These are phyloP conservation scores for Illadopsis cleaveri DNA, from an alignment of 2,113 vertebrate species.

Conservation along the genomic window DNA sequence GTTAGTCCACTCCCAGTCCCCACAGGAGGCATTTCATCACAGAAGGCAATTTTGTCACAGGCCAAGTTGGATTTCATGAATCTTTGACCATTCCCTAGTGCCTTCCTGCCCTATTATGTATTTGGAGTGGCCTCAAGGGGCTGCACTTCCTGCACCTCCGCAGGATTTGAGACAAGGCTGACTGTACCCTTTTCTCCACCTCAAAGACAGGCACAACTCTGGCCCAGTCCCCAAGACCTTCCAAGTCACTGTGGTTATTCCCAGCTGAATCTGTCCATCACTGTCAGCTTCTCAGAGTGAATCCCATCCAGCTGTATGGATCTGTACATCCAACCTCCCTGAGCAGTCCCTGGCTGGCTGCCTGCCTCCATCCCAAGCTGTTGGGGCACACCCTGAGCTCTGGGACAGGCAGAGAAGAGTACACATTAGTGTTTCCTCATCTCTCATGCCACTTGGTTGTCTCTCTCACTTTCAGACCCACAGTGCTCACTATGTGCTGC, in stretches of 20 bases:
- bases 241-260: fast-evolving
- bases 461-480: not conserved
- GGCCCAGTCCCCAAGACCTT: not conserved
- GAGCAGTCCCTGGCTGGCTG: not conserved
- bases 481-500: not conserved
- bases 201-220: not conserved
- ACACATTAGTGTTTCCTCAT: fast-evolving
- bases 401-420: not conserved
- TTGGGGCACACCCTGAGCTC: not conserved
- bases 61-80: not conserved
- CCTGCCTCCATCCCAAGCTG: fast-evolving
- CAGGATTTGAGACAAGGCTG: not conserved
- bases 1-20: not conserved
- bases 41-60: not conserved
- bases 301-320: not conserved
- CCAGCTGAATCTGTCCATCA: not conserved
- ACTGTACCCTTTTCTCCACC: not conserved
- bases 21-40: not conserved
- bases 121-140: not conserved
- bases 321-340: too few species aligned
- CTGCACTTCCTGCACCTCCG: not conserved
- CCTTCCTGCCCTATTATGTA: not conserved
- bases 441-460: not conserved
- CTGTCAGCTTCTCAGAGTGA: not conserved
- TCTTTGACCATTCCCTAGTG: not conserved